Base-by-base conservation (phyloP, 2,888 invertebrate species). In the Phasia obesa region DNA sequence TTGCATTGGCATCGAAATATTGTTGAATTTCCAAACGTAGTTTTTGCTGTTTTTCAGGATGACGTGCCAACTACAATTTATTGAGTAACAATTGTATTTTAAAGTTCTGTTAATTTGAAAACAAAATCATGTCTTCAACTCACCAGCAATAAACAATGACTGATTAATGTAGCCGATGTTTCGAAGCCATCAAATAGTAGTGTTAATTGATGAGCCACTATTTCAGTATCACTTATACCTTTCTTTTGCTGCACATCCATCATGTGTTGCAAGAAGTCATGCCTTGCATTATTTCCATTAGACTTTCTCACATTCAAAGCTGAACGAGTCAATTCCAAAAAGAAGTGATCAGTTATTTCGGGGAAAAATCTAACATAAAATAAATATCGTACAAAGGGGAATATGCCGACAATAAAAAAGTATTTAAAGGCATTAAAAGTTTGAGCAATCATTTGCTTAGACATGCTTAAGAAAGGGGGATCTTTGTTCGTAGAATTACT, bases 111-210 rank as follows among this genome's bases (percentile, higher is more conserved):
- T 4, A 27, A 4, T 3, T 27, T 27, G 27, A 27, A 27, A 27
- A n/a, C n/a, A n/a, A n/a, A 27, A 27, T 4, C 27, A 27, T 4
- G 27, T 27, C 27, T 35, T 4, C 2, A 25, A 71, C 85, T 83
- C 75, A 87, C 88, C 84, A 86, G 65, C 44, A 87, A 79, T 15
- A 88, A 77, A 21, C 86, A 86, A 59, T 87, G 86, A 5, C 86
- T 81, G 31, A 89, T 86, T 4, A 86, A 60, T 23, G 86, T 77
- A n/a, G 88, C 87, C 2, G 87, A 86, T 15, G 88, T 88, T 74
- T 88, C 87, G 53, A 86, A 87, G 9, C 88, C 88, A 76, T 89
- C 88, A 25, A 88, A 71, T 19, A 88, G 77, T 31, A 89, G 85
- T 3, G 88, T 88, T 1, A 87, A 84, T 0, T 86, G 85, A 70